A percentile compares a stretch with the other conserved stretches of the same genome.
Conservation (phyloP, 1,140 invertebrate species). For the Pectinophora gossypiella region DNA sequence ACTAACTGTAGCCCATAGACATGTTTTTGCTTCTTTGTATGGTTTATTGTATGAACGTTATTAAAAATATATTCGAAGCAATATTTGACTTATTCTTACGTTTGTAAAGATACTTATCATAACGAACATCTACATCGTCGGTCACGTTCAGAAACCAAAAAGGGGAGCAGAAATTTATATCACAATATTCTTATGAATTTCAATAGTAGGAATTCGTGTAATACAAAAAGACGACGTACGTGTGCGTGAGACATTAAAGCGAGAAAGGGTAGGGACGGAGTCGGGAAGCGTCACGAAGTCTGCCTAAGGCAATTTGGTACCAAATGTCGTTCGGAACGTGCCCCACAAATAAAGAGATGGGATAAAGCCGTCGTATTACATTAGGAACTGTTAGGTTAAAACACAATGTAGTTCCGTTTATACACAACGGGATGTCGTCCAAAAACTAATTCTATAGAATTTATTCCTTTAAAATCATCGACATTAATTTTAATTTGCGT, state of each 20-base stretch:
- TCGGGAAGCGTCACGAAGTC: constrained; percentile 40
- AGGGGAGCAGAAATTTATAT: background rate
- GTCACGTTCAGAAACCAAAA: background rate
- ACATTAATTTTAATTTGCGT: no score
- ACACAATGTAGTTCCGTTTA: constrained; percentile 18
- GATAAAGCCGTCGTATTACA: constrained; percentile 55
- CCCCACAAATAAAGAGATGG: constrained; percentile 60
- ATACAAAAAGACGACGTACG: constrained; percentile 31
- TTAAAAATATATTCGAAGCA: no score
- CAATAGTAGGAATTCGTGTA: constrained; percentile 18
- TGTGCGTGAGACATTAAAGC: constrained; percentile 46
- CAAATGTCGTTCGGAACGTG: constrained; percentile 69
- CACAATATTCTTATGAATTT: constrained; percentile 21
- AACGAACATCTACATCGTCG: no score
- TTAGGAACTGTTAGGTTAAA: constrained; percentile 49
- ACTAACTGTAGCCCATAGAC: no score
- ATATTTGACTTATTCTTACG: no score
- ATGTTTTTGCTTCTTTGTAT: no score
- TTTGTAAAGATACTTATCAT: no score
- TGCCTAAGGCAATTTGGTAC: constrained; percentile 67
- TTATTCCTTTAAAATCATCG: no score
- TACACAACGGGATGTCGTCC: background rate
- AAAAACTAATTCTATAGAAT: no score
- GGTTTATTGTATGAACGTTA: no score
- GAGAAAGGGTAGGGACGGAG: constrained; percentile 37